These are phyloP conservation scores for Planiliza haematocheilus DNA, from an alignment of 2,113 vertebrate species.

Conservation along the genomic window DNA sequence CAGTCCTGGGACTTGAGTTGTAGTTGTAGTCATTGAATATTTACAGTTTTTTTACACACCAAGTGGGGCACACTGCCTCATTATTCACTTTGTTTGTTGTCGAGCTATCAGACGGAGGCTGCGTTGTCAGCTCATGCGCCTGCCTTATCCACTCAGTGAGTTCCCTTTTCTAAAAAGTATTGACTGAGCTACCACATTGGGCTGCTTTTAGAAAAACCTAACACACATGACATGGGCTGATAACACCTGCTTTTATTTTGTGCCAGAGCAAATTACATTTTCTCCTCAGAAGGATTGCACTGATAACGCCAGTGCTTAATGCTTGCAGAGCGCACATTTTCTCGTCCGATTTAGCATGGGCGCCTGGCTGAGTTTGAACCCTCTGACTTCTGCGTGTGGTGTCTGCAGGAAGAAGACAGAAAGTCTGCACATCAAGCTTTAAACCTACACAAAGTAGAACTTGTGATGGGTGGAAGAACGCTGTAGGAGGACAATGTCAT, in stretches of 20 bases:
- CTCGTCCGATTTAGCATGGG: constrained; percentile 45
- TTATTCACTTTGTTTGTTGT: constrained; percentile 79
- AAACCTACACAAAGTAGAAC: constrained; percentile 48
- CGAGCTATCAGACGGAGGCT: constrained; percentile 31
- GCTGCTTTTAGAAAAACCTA: constrained; percentile 9
- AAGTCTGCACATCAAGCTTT: constrained; percentile 60
- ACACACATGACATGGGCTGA: constrained; percentile 11
- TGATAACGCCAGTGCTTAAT: constrained; percentile 19
- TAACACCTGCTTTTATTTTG: constrained; percentile 9
- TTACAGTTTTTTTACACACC: constrained; percentile 69
- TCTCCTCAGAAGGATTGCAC: not conserved
- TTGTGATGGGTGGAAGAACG: not conserved
- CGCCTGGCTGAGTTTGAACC: constrained; percentile 47
- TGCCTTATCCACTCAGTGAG: constrained; percentile 29
- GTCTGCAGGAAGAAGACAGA: constrained; percentile 35
- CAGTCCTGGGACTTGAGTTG: constrained; percentile 67
- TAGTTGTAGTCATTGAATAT: constrained; percentile 73
- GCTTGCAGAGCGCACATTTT: constrained; percentile 19
- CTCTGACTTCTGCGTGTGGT: constrained; percentile 29
- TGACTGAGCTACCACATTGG: not conserved
- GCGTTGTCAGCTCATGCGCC: constrained; percentile 31
- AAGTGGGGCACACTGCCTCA: constrained; percentile 64
- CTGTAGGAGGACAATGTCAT: constrained; percentile 51
- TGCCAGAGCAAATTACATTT: constrained; percentile 26
- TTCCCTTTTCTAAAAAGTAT: constrained; percentile 6